phyloP scores from a whole-genome alignment of 2,888 invertebrate genomes.

The Cephus runcator region DNA sequence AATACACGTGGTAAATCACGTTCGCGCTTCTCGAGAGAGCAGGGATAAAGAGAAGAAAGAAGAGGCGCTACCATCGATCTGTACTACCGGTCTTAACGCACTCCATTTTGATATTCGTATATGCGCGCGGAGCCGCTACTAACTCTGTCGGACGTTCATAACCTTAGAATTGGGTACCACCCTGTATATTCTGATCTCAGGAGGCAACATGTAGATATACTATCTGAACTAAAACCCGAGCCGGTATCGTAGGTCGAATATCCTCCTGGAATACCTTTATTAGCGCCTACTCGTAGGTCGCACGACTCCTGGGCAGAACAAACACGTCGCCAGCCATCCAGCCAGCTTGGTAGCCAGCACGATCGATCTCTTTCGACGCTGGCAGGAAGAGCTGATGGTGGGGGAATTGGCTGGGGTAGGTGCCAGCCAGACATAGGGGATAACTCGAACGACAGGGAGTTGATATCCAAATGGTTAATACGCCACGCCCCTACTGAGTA shows the following conservation, averaged over 20 bases:
- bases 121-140: neutral
- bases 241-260: neutral
- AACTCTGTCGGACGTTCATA: neutral
- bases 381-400: neutral
- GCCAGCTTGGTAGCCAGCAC: constrained; percentile 29
- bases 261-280: constrained; percentile 2
- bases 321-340: constrained; percentile 36
- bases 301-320: constrained; percentile 3
- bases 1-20: constrained; percentile 62
- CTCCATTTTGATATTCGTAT: neutral
- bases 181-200: neutral
- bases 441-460: neutral
- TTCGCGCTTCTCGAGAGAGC: neutral
- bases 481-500: neutral
- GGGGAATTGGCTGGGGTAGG: neutral
- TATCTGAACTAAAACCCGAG: neutral
- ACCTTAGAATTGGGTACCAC: neutral
- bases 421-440: neutral
- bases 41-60: neutral
- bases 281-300: neutral
- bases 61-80: neutral
- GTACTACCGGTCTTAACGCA: neutral
- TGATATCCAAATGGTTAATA: neutral
- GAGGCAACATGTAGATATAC: neutral
- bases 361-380: constrained; percentile 54